These are phyloP conservation scores for Pachyseris speciosa DNA, from an alignment of 64 coral and sea anemone genomes.

Conservation along the genomic window DNA sequence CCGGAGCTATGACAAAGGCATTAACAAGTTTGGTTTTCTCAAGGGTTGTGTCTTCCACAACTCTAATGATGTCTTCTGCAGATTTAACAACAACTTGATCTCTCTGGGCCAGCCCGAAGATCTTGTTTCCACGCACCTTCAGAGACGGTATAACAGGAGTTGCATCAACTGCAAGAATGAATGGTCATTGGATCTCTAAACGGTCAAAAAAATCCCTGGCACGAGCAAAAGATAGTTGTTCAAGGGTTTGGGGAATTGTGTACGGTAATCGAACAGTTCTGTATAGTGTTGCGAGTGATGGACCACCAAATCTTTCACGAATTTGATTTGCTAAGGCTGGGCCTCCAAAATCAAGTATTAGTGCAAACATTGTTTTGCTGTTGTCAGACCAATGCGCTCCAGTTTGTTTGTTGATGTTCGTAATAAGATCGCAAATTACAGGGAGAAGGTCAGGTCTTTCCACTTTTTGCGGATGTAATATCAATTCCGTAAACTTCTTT, in stretches of 20 bases:
- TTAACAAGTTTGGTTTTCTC: conserved; percentile 21
- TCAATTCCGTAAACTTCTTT: not conserved
- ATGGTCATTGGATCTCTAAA: conserved; percentile 7
- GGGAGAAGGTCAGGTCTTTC: not conserved
- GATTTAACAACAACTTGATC: conserved; percentile 12
- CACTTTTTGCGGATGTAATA: not conserved
- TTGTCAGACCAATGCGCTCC: not conserved
- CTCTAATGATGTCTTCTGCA: conserved; percentile 37
- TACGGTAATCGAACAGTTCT: not conserved
- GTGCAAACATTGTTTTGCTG: not conserved
- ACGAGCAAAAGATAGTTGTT: conserved; percentile 17
- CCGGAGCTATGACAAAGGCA: conserved; percentile 2
- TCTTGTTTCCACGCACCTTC: conserved; percentile 38
- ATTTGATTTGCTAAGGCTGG: not conserved
- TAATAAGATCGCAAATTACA: not conserved
- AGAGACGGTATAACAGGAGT: conserved; percentile 32
- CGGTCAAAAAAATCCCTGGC: not conserved
- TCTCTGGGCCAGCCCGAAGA: not conserved
- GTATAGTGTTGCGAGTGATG: not conserved
- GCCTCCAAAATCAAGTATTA: not conserved
- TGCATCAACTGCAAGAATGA: conserved; percentile 53
- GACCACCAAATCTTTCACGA: not conserved
- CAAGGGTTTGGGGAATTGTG: not conserved
- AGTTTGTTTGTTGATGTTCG: not conserved
- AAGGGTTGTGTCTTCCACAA: conserved; percentile 22